Percentiles rank a stretch among this genome's conserved stretches.
These are phyloP conservation scores for Odontomachus brunneus DNA, from an alignment of 1,140 invertebrate genomes.

Conservation along the genomic window DNA sequence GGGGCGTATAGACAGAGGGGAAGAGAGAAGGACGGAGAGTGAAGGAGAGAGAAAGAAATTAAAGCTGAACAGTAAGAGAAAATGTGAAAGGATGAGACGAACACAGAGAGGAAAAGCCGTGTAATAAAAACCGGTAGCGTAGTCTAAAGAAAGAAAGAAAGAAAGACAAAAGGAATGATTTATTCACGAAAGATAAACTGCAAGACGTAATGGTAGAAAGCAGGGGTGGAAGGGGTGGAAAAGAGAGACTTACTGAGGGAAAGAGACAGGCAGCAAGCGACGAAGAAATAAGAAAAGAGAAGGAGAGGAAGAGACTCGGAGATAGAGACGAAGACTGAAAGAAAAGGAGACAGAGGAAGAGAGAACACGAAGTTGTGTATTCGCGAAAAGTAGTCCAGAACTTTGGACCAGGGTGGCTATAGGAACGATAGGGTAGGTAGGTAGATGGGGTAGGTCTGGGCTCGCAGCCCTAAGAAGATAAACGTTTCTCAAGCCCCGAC, in stretches of 20 bases:
- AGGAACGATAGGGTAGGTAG: slow-evolving; percentile 21
- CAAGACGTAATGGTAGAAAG: slow-evolving; percentile 49
- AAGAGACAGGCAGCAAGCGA: slow-evolving; percentile 37
- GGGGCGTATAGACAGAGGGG: neutral
- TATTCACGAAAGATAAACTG: slow-evolving; percentile 61
- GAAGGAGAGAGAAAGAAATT: neutral
- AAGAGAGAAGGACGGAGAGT: neutral
- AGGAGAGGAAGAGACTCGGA: neutral
- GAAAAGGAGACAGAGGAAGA: slow-evolving; percentile 13
- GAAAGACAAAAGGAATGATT: slow-evolving; percentile 39
- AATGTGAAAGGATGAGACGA: neutral
- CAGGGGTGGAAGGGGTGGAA: neutral
- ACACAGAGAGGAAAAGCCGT: slow-evolving; percentile 11
- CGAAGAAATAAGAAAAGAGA: slow-evolving; percentile 14
- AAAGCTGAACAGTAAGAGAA: slow-evolving; percentile 10
- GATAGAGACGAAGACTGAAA: neutral
- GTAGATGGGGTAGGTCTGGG: slow-evolving; percentile 40
- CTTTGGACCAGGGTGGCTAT: slow-evolving; percentile 31
- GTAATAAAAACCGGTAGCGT: slow-evolving; percentile 31
- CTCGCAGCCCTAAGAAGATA: slow-evolving; percentile 32
- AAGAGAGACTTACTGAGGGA: slow-evolving; percentile 21
- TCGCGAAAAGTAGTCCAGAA: slow-evolving; percentile 63
- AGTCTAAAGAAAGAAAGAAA: slow-evolving; percentile 13
- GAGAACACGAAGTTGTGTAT: slow-evolving; percentile 64
- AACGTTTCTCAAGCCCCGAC: slow-evolving; percentile 34